Conservation (phyloP, 2,797 vertebrate species). For the Momotus momota region DNA sequence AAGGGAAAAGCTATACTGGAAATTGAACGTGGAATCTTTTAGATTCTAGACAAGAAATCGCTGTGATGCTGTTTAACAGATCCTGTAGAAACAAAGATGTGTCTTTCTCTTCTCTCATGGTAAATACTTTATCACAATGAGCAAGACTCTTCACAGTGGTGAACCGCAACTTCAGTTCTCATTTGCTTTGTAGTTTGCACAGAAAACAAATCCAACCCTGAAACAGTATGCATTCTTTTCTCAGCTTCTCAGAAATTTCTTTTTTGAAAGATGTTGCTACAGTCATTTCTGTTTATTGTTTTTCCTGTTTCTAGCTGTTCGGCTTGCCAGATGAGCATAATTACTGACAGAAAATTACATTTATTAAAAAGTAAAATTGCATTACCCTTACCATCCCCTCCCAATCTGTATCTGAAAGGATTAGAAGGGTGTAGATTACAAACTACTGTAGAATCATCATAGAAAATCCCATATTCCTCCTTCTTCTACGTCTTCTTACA, state of each 20-base stretch:
- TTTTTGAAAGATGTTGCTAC: neutral
- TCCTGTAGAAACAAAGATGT: neutral
- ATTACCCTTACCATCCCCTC: conserved; percentile 24
- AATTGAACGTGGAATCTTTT: neutral
- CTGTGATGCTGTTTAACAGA: neutral
- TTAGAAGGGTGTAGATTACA: neutral
- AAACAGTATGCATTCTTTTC: neutral
- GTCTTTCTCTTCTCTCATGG: neutral
- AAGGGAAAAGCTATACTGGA: neutral
- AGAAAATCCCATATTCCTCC: neutral
- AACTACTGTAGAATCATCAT: neutral
- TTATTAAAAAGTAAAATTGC: conserved; percentile 48
- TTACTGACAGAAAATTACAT: conserved; percentile 37
- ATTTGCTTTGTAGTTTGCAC: conserved; percentile 21
- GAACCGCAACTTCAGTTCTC: conserved; percentile 35
- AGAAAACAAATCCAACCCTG: neutral
- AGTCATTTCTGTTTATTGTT: conserved; percentile 37
- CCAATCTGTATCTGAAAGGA: neutral
- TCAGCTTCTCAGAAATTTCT: neutral
- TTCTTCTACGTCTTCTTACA: neutral
- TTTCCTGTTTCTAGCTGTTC: conserved; percentile 29
- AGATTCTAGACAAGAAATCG: neutral
- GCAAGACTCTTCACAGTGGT: neutral
- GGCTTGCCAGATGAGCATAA: conserved; percentile 33
- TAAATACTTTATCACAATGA: neutral